These are phyloP conservation scores for Rhagonycha lutea DNA, from an alignment of 2,888 invertebrate species.

Conservation along the genomic window DNA sequence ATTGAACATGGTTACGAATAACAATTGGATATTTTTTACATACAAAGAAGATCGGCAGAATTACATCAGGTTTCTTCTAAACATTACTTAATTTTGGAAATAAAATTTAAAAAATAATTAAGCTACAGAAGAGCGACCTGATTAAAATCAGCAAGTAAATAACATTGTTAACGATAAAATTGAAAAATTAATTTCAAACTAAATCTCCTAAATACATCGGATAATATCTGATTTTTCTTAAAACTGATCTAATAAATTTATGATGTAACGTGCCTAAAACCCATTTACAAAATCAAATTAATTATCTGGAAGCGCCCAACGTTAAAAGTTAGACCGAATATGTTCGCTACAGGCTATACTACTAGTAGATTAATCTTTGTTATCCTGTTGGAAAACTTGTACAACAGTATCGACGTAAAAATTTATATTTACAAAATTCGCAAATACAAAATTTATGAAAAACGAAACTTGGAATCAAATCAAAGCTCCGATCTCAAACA, in stretches of 20 bases:
- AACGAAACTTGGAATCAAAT: not conserved
- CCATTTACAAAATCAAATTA: slow-evolving; percentile 20
- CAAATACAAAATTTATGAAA: not conserved
- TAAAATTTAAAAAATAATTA: no score
- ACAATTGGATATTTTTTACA: no score
- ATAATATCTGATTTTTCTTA: slow-evolving; percentile 2
- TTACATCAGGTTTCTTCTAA: no score
- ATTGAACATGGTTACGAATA: no score
- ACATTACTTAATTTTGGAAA: no score
- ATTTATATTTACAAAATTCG: not conserved
- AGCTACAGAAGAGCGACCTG: no score
- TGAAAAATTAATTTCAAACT: no score
- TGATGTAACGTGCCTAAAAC: slow-evolving; percentile 15
- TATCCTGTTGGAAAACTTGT: slow-evolving; percentile 5
- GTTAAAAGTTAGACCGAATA: slow-evolving; percentile 21
- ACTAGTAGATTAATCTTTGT: slow-evolving; percentile 23
- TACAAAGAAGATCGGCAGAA: no score
- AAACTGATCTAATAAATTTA: slow-evolving; percentile 11
- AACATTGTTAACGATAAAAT: no score
- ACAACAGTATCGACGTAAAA: not conserved
- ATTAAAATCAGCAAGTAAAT: no score
- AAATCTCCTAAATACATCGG: not conserved
- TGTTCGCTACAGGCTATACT: slow-evolving; percentile 13
- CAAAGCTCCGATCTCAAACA: no score
- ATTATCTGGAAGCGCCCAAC: slow-evolving; percentile 20